phyloP scores from a whole-genome alignment of 2,888 invertebrate genomes.

The Peribatodes rhomboidaria region DNA sequence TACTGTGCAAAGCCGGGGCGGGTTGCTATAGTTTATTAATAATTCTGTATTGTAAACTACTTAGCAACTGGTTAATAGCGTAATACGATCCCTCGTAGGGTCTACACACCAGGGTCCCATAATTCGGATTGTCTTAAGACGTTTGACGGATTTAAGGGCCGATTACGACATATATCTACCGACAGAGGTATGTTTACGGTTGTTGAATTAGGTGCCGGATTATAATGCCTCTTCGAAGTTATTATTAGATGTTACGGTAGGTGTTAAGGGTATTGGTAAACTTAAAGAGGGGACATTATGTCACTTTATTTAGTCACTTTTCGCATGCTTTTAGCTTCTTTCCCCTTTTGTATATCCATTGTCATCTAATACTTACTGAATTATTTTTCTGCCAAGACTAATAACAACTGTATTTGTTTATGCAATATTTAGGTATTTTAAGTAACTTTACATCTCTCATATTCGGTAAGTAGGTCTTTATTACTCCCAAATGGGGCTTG shows the following conservation, averaged over 20 bases:
- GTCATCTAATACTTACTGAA: too few relatives aligned
- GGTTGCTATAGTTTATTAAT: too few relatives aligned
- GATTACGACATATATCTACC: background rate
- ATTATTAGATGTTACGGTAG: constrained; percentile 19
- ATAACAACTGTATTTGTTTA: too few relatives aligned
- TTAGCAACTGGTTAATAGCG: constrained; percentile 26
- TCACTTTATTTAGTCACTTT: background rate
- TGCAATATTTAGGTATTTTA: too few relatives aligned
- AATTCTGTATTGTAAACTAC: constrained; percentile 5
- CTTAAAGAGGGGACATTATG: background rate
- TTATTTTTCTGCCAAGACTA: too few relatives aligned
- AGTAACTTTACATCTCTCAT: too few relatives aligned
- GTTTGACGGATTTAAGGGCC: constrained; percentile 53
- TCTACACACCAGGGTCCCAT: constrained; percentile 49
- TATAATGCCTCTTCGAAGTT: constrained; percentile 23
- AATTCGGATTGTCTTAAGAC: constrained; percentile 55
- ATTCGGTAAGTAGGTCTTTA: too few relatives aligned
- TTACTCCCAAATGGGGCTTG: too few relatives aligned
- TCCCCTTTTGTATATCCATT: too few relatives aligned
- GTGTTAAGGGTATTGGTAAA: background rate
- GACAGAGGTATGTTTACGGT: background rate
- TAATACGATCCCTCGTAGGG: constrained; percentile 40
- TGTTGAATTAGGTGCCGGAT: constrained; percentile 21
- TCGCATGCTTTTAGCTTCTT: background rate
- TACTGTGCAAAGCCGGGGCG: too few relatives aligned